phyloP scores from a whole-genome alignment of 2,113 vertebrate species.

The Kryptolebias marmoratus region DNA sequence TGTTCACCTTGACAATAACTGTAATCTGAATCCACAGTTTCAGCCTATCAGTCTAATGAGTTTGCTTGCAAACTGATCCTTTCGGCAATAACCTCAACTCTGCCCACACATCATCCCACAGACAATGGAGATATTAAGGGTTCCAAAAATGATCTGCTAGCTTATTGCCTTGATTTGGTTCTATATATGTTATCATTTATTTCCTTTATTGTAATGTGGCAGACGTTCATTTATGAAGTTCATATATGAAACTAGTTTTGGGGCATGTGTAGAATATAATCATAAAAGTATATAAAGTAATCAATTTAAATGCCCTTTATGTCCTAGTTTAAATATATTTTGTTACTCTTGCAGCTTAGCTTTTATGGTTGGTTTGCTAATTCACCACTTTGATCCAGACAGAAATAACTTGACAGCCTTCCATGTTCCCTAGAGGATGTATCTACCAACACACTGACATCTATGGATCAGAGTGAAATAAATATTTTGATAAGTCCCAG shows the following conservation, averaged over 20 bases:
- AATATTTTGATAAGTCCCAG: neutral
- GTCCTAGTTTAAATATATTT: neutral
- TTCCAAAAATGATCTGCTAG: neutral
- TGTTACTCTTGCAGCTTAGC: neutral
- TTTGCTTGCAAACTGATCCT: conserved; percentile 27
- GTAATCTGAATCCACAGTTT: conserved; percentile 43
- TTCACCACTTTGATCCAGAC: neutral
- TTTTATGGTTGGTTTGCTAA: neutral
- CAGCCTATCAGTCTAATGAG: conserved; percentile 45
- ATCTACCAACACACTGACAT: neutral
- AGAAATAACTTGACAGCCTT: neutral
- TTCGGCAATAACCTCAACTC: conserved; percentile 30
- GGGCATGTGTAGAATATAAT: too few relatives aligned
- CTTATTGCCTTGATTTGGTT: conserved; percentile 14
- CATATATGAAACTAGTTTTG: neutral
- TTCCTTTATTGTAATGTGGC: neutral
- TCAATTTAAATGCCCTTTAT: neutral
- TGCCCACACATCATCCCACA: conserved; percentile 11
- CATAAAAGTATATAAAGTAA: neutral
- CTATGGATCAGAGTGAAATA: neutral
- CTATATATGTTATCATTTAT: neutral
- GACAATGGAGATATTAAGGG: neutral
- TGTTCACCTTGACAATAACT: conserved; percentile 46
- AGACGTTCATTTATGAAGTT: neutral
- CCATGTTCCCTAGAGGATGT: neutral